Base-by-base conservation (phyloP, 2,888 invertebrate species). In the Calliphora vomitoria region DNA sequence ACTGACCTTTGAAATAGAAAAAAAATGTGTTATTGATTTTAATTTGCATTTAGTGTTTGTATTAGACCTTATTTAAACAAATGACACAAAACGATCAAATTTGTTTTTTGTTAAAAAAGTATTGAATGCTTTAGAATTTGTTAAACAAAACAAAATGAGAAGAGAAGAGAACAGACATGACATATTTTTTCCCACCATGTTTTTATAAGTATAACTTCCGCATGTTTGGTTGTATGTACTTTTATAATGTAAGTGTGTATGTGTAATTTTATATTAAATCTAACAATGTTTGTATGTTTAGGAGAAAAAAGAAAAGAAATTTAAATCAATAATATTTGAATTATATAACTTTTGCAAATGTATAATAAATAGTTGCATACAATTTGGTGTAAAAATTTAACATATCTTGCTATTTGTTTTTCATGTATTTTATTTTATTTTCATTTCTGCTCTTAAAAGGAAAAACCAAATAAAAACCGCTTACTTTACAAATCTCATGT, bases 401-500 rank as follows among this genome's bases (percentile, higher is more conserved):
- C 44, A 84, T 79, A 72, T 79, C 62, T 84, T 72, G 58, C 38
- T 64, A 84, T 72, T 79, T 72, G 25, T 72, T 85, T 80, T 44
- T 38, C 35, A 55, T 58, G 53, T 69, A 41, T 20, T 47, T 62
- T 53, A 25, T n/a, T n/a, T n/a, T n/a, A n/a, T 18, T 50, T 64
- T 44, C 55, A 41, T 18, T 58, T 64, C 35, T 68, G 38, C 79
- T 47, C 35, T 66, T 58, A 66, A 80, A 69, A 60, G 44, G 20
- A 71, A 85, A 66, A 66, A 25, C 25, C n/a, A 80, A 66, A 72
- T 13, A 81, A 76, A 76, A 71, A 71, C 64, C 71, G 82, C 71
- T 82, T 81, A 84, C 79, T 80, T 79, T 84, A 72, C 72, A 74
- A 84, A 84, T 79, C 84, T 72, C 20, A 18, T 72, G 58, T 41